Evolutionary conservation across 2,797 vertebrate genomes (phyloP).

Genomic region (Clarias pachynema): DNA sequence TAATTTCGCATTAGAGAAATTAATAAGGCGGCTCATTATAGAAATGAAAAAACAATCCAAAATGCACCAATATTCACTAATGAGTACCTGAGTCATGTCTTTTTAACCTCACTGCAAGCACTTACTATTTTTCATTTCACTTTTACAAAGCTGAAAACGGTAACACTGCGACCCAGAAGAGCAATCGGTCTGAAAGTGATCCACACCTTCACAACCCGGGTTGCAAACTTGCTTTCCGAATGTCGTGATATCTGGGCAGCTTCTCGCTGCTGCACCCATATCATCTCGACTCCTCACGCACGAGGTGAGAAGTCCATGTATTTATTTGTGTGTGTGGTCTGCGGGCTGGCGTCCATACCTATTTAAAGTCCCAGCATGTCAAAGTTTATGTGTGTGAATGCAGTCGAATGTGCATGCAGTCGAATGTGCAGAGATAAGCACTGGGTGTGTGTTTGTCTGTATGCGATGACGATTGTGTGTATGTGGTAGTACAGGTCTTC

Average conservation of each 20-base stretch:
- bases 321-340: conserved; percentile 52
- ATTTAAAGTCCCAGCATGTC: conserved; percentile 41
- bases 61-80: background rate
- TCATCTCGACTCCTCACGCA: conserved; percentile 45
- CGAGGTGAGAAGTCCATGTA: conserved; percentile 45
- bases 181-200: conserved; percentile 16
- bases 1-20: background rate
- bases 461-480: background rate
- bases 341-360: conserved; percentile 28
- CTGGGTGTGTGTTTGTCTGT: background rate
- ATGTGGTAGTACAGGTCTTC: background rate
- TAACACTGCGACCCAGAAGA: background rate
- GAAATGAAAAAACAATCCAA: background rate
- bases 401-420: conserved; percentile 43
- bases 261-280: conserved; percentile 22
- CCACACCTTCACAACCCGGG: background rate
- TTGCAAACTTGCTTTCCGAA: conserved; percentile 16
- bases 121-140: background rate
- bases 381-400: conserved; percentile 22
- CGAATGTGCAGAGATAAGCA: conserved; percentile 24
- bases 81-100: background rate
- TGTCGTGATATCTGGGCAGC: conserved; percentile 14
- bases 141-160: conserved; percentile 7
- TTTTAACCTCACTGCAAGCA: background rate
- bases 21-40: background rate